Evolutionary conservation across 1,140 invertebrate genomes (phyloP).

Genomic region (Euborellia annulipes): DNA sequence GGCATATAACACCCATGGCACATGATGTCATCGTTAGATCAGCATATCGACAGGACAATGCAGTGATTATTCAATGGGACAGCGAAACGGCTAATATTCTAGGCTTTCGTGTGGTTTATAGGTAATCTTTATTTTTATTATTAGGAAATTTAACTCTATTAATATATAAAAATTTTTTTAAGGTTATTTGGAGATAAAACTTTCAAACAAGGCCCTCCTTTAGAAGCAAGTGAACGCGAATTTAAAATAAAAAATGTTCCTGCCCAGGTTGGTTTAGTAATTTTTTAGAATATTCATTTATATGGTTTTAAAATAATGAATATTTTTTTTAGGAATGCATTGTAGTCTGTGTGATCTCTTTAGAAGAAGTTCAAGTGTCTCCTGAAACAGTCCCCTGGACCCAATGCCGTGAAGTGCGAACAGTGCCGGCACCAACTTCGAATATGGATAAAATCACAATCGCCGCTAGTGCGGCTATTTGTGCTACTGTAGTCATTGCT

Average conservation of each 20-base stretch:
- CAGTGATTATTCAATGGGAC: conserved; percentile 82
- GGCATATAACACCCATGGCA: conserved; percentile 11
- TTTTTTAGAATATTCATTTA: conserved; percentile 8
- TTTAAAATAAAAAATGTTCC: conserved; percentile 87
- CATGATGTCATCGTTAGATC: conserved; percentile 70
- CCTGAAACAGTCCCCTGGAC: conserved; percentile 69
- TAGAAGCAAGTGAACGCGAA: conserved; percentile 73
- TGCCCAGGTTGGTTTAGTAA: conserved; percentile 42
- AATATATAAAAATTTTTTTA: too few relatives aligned
- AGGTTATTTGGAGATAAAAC: conserved; percentile 68
- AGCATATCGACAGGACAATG: conserved; percentile 68
- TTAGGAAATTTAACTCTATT: too few relatives aligned
- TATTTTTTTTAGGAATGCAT: conserved; percentile 59
- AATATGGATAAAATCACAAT: conserved; percentile 92
- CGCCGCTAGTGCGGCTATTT: conserved; percentile 81
- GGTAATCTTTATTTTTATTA: conserved; percentile 20
- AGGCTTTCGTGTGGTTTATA: conserved; percentile 75
- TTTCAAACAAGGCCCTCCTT: conserved; percentile 73
- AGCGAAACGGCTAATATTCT: conserved; percentile 67
- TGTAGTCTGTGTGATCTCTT: conserved; percentile 76
- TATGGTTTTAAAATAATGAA: conserved; percentile 11
- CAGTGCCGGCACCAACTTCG: conserved; percentile 57
- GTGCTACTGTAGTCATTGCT: conserved; percentile 77
- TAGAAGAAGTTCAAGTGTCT: conserved; percentile 71
- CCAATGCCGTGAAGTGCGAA: conserved; percentile 78